phyloP scores from a whole-genome alignment of 2,888 invertebrate species.

The Oxytorus armatus region DNA sequence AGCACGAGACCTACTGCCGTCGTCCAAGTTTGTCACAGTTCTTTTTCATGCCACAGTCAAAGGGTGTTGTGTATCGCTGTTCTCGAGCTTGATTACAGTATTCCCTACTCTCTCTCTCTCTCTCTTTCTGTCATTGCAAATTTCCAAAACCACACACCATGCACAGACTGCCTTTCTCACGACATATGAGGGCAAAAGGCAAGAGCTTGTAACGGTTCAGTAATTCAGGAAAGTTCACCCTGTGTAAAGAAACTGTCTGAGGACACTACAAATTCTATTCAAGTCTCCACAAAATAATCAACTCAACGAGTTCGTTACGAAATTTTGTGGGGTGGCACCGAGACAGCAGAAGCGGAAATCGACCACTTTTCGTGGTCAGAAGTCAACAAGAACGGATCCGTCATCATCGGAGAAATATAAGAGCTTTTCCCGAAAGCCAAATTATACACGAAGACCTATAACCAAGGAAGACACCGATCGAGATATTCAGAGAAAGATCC shows the following conservation, averaged over 20 bases:
- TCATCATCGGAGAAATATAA: too few species aligned
- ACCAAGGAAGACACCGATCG: too few species aligned
- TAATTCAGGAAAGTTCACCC: background rate
- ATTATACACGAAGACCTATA: too few species aligned
- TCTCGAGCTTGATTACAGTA: slow-evolving; percentile 76
- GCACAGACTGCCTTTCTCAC: slow-evolving; percentile 6
- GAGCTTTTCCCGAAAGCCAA: too few species aligned
- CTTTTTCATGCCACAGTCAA: slow-evolving; percentile 65
- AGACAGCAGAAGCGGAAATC: too few species aligned
- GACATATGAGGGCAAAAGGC: slow-evolving; percentile 13
- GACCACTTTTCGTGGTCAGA: too few species aligned
- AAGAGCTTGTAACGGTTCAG: background rate
- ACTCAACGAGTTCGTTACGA: too few species aligned
- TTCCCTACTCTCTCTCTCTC: slow-evolving; percentile 69
- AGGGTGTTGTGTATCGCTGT: slow-evolving; percentile 66
- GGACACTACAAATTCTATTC: background rate
- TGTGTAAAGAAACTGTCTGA: too few species aligned
- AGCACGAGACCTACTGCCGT: slow-evolving; percentile 69
- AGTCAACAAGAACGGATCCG: too few species aligned
- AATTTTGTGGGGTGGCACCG: too few species aligned
- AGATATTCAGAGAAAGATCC: too few species aligned
- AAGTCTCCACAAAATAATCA: too few species aligned
- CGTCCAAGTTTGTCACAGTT: slow-evolving; percentile 58
- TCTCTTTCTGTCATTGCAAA: background rate
- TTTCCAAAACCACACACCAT: slow-evolving; percentile 17